Evolutionary conservation across 2,888 invertebrate genomes (phyloP).

Genomic region (Theristus sp.): DNA sequence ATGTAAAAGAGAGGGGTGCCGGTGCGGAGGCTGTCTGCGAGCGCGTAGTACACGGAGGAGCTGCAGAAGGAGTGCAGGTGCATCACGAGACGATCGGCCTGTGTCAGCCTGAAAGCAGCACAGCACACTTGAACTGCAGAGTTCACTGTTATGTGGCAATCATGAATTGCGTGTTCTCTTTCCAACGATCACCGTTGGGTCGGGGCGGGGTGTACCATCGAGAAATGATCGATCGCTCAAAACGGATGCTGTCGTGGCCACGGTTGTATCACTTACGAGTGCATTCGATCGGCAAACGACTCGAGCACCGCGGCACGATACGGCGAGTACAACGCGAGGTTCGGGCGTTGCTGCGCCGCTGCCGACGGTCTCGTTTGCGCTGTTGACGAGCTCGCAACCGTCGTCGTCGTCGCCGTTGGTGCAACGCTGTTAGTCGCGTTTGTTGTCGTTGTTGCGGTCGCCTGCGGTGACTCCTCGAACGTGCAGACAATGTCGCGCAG

Average conservation of each 20-base stretch:
- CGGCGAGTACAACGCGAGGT: background rate
- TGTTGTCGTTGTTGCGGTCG: background rate
- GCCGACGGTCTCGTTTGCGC: background rate
- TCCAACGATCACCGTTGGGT: conserved; percentile 21
- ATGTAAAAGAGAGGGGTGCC: conserved; percentile 51
- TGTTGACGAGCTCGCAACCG: too few species aligned
- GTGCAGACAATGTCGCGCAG: conserved; percentile 44
- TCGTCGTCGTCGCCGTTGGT: background rate
- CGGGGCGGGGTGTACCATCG: conserved; percentile 43
- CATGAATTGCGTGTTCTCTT: too few species aligned
- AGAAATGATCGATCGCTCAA: too few species aligned
- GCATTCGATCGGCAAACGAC: background rate
- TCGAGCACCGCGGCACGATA: background rate
- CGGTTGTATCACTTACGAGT: background rate
- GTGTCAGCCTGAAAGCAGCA: conserved; percentile 29
- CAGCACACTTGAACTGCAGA: conserved; percentile 26
- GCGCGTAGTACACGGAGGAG: conserved; percentile 44
- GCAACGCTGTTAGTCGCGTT: background rate
- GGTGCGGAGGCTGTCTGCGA: conserved; percentile 39
- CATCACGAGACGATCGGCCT: conserved; percentile 47
- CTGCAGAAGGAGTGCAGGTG: conserved; percentile 49
- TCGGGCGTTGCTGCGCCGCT: background rate
- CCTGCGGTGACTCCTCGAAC: background rate
- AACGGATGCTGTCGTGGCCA: too few species aligned
- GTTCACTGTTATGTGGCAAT: too few species aligned